These are phyloP conservation scores for Sinodicranocentrus sp. DNA, from an alignment of 2,888 invertebrate species.

Conservation along the genomic window DNA sequence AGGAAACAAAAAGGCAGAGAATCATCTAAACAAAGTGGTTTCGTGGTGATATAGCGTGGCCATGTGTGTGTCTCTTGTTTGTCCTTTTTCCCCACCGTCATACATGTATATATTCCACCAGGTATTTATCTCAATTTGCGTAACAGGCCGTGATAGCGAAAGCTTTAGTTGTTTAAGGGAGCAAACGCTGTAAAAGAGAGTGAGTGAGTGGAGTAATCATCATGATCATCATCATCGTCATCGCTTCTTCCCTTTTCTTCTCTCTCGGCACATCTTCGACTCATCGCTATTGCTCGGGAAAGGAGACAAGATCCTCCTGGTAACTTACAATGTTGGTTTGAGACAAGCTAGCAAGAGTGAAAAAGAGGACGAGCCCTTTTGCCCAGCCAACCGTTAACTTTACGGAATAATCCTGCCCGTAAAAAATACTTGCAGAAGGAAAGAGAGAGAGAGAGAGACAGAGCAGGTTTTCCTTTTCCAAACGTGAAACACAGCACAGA, in stretches of 20 bases:
- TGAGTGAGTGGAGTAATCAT: constrained; percentile 31
- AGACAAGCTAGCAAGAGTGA: too few species aligned
- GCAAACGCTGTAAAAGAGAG: constrained; percentile 4
- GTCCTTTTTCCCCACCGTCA: constrained; percentile 20
- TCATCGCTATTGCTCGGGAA: constrained; percentile 67
- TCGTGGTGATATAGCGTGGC: too few species aligned
- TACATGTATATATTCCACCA: constrained; percentile 32
- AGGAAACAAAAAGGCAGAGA: constrained; percentile 1
- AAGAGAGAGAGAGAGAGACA: constrained; percentile 9
- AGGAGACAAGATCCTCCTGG: constrained; percentile 65
- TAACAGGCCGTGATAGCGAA: constrained; percentile 50
- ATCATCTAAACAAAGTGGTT: neutral
- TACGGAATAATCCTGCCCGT: constrained; percentile 62
- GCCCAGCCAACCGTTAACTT: constrained; percentile 60
- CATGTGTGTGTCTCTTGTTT: neutral
- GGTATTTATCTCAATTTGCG: constrained; percentile 66
- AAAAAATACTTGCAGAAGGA: constrained; percentile 2
- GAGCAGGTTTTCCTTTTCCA: constrained; percentile 25
- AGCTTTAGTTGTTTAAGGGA: constrained; percentile 27
- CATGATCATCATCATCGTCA: constrained; percentile 42
- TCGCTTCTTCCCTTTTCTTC: constrained; percentile 34
- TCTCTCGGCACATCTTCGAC: constrained; percentile 63
- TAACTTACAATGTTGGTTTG: constrained; percentile 36
- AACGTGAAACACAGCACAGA: constrained; percentile 21
- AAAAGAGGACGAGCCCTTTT: constrained; percentile 67